Conservation (phyloP, 37 sponge, comb jelly and placozoan species). For the Corticium candelabrum region DNA sequence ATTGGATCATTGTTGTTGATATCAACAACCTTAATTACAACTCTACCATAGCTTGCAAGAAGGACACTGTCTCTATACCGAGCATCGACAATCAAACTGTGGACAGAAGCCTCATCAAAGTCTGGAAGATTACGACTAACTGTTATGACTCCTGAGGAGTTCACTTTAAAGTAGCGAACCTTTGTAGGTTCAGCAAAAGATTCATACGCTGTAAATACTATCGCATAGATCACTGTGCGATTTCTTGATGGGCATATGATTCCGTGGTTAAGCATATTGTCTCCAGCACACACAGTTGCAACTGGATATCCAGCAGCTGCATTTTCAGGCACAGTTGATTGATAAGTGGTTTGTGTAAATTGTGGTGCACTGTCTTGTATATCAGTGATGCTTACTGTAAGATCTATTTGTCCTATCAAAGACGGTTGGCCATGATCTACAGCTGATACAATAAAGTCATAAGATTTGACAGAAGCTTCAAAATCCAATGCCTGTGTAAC, state of each 20-base stretch:
- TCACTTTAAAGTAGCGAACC: background rate
- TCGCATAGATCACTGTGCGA: background rate
- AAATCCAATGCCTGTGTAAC: background rate
- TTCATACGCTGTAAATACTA: too few relatives aligned
- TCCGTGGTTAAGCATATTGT: background rate
- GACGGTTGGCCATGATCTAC: background rate
- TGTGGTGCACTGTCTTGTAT: background rate
- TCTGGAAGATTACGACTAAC: background rate
- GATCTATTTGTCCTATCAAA: background rate
- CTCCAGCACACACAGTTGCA: background rate
- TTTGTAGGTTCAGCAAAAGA: background rate
- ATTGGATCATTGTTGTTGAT: background rate
- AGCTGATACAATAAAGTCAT: background rate
- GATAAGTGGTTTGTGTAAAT: background rate
- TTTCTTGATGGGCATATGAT: background rate
- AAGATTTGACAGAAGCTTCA: background rate
- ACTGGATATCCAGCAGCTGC: background rate
- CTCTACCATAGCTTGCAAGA: background rate
- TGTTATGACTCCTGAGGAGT: background rate
- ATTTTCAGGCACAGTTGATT: background rate
- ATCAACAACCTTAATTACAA: background rate
- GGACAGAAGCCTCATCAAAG: too few relatives aligned
- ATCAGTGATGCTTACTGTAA: background rate
- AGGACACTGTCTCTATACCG: background rate
- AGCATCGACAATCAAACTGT: background rate